Conservation (phyloP, 2,797 vertebrate genomes). For the Emydoidea blandingii region DNA sequence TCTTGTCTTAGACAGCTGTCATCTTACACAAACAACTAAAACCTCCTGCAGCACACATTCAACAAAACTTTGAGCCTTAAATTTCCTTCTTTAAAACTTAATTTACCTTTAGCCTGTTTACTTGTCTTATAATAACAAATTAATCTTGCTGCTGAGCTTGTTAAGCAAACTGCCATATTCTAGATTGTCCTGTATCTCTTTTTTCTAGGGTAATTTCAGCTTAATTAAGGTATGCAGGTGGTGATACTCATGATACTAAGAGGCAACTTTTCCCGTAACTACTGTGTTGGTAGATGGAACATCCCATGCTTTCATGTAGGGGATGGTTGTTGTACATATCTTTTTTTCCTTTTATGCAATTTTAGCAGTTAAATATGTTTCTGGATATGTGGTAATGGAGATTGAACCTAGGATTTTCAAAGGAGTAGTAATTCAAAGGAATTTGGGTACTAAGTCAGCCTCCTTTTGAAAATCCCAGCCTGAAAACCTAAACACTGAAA, state of each 20-base stretch:
- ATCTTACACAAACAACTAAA: neutral
- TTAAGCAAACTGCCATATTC: neutral
- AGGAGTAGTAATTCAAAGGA: neutral
- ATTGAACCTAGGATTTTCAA: neutral
- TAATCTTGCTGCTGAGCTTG: neutral
- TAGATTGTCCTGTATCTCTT: neutral
- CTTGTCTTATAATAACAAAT: neutral
- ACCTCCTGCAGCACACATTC: neutral
- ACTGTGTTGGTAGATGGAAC: rapidly evolving
- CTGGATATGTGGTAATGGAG: neutral
- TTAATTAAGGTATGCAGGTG: neutral
- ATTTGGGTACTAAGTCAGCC: neutral
- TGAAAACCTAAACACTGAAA: neutral
- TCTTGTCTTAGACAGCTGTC: neutral
- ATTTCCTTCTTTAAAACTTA: neutral
- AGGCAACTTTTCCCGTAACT: neutral
- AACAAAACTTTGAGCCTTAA: neutral
- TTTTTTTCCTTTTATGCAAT: neutral
- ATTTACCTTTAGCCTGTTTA: neutral
- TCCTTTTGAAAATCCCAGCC: neutral
- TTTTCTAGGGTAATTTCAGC: neutral
- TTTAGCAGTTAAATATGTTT: rapidly evolving
- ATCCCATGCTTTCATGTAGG: neutral
- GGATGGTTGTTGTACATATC: rapidly evolving
- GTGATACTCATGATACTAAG: too few relatives aligned